These are phyloP conservation scores for Plagodis pulveraria DNA, from an alignment of 2,888 invertebrate species.

Conservation along the genomic window DNA sequence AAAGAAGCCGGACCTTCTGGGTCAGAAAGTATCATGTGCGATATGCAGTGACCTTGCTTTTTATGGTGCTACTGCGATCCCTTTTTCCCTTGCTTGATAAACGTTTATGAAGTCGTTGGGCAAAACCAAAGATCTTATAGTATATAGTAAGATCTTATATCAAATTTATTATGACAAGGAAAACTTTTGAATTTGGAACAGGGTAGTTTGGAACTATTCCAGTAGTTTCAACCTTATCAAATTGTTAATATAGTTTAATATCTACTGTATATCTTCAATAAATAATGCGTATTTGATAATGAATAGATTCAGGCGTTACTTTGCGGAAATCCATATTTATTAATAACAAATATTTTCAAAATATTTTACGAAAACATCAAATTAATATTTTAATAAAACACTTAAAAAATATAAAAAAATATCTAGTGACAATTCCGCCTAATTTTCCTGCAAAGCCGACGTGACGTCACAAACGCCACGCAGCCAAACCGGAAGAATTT, in stretches of 20 bases:
- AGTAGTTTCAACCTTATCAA: constrained; percentile 12
- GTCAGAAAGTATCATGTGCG: constrained; percentile 32
- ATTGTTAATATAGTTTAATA: constrained; percentile 9
- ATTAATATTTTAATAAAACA: too few relatives aligned
- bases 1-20: constrained; percentile 18
- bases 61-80: constrained; percentile 30
- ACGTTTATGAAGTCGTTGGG: constrained; percentile 24
- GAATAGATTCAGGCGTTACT: too few relatives aligned
- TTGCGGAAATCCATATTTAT: too few relatives aligned
- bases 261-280: constrained; percentile 3
- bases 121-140: constrained; percentile 17
- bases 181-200: constrained; percentile 3
- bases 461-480: too few relatives aligned
- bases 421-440: too few relatives aligned
- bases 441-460: too few relatives aligned
- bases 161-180: neutral
- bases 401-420: too few relatives aligned
- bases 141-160: too few relatives aligned
- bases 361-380: too few relatives aligned
- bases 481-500: too few relatives aligned
- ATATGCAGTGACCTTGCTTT: constrained; percentile 36
- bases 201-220: constrained; percentile 14
- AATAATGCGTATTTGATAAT: constrained; percentile 1
- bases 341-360: too few relatives aligned
- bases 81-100: constrained; percentile 22